Conservation (phyloP, 1,140 invertebrate genomes). For the Hypsibius dujardini region DNA sequence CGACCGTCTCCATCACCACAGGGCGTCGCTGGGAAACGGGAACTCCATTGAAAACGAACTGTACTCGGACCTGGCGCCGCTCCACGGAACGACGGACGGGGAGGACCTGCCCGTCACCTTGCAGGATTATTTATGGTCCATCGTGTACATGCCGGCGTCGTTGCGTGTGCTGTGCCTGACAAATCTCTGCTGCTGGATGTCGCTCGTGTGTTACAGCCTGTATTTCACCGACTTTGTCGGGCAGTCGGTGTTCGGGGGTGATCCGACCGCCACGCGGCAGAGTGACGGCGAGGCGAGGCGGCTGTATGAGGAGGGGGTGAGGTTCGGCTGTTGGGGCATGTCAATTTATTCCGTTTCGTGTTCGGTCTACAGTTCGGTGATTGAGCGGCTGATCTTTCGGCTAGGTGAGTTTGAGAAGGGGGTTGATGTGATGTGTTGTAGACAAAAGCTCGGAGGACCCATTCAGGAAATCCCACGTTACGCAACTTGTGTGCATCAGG, state of each 20-base stretch:
- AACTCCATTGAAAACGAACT: not conserved
- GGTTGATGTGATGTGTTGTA: too few species aligned
- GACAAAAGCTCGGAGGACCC: too few species aligned
- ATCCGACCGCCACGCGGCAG: slow-evolving; percentile 47
- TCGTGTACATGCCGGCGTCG: slow-evolving; percentile 68
- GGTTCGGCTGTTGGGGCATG: slow-evolving; percentile 91
- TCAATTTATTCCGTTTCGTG: slow-evolving; percentile 85
- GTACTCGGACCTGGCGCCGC: not conserved
- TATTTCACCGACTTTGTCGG: slow-evolving; percentile 96
- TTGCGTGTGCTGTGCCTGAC: slow-evolving; percentile 70
- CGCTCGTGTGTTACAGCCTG: slow-evolving; percentile 82
- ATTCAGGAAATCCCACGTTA: too few species aligned
- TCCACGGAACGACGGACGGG: slow-evolving; percentile 12
- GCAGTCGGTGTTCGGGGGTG: slow-evolving; percentile 76
- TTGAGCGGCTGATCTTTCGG: slow-evolving; percentile 64
- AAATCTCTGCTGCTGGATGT: slow-evolving; percentile 94
- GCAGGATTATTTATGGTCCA: slow-evolving; percentile 62
- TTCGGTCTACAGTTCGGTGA: slow-evolving; percentile 69
- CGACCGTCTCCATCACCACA: too few species aligned
- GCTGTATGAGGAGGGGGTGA: slow-evolving; percentile 67
- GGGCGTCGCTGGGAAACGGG: too few species aligned
- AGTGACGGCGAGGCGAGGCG: slow-evolving; percentile 33
- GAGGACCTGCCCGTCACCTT: slow-evolving; percentile 27
- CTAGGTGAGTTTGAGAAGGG: slow-evolving; percentile 44
- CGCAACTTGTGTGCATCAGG: too few species aligned